Conservation (phyloP, 2,113 vertebrate species). For the Thymallus thymallus region DNA sequence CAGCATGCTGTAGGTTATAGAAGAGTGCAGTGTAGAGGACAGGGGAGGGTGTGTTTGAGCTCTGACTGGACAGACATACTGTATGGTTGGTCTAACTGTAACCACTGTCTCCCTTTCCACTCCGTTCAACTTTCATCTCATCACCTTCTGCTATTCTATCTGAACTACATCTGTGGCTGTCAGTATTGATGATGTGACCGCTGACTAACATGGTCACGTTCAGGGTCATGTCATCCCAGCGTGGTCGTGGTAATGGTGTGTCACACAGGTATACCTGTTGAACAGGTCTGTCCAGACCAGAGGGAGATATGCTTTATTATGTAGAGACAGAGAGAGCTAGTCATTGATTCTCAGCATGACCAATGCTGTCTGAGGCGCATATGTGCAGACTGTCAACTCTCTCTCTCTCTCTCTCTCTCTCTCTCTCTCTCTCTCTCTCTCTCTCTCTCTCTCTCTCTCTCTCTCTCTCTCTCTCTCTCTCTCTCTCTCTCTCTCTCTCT, state of each 20-base stretch:
- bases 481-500: no score
- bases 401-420: no score
- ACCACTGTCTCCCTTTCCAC: neutral
- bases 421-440: neutral
- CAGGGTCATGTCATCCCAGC: neutral
- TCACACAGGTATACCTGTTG: neutral
- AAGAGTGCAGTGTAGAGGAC: neutral
- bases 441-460: no score
- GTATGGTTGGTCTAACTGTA: no score
- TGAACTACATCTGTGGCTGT: neutral
- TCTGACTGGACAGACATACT: no score
- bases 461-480: no score
- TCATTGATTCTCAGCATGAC: constrained; percentile 17
- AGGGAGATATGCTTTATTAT: neutral
- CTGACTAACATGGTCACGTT: neutral
- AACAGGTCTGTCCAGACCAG: no score
- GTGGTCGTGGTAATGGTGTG: neutral
- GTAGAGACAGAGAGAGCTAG: neutral
- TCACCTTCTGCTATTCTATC: neutral
- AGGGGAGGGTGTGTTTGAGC: no score
- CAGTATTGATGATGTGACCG: neutral
- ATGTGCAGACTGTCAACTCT: constrained; percentile 19
- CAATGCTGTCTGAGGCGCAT: constrained; percentile 11
- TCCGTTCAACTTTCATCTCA: neutral
- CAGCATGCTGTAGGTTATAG: neutral